Conservation (phyloP, 2,888 invertebrate species). For the Temnothorax ravouxi region DNA sequence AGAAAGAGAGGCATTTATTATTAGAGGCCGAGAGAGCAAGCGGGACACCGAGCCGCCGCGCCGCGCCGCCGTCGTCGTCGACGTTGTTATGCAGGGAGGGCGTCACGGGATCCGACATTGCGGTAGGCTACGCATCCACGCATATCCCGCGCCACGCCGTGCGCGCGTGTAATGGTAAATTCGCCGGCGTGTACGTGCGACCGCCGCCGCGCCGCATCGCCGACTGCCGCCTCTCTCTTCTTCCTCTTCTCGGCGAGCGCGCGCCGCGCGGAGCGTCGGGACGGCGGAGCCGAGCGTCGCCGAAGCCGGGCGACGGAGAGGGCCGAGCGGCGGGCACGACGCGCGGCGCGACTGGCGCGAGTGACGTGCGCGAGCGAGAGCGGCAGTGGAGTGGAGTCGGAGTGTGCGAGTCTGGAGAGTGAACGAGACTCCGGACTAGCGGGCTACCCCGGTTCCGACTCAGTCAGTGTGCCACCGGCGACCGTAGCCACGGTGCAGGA, state of each 20-base stretch:
- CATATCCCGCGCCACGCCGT: constrained; percentile 57
- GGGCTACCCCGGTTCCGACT: constrained; percentile 84
- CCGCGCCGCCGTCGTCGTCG: neutral
- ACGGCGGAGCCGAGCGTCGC: constrained; percentile 56
- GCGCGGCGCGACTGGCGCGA: constrained; percentile 59
- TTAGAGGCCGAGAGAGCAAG: constrained; percentile 42
- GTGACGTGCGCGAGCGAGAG: constrained; percentile 67
- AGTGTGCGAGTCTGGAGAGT: constrained; percentile 75
- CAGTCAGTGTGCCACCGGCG: constrained; percentile 87
- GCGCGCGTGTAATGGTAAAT: constrained; percentile 58
- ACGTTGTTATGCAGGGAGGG: constrained; percentile 40
- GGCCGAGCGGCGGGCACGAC: constrained; percentile 62
- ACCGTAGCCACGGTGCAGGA: constrained; percentile 77
- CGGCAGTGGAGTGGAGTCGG: constrained; percentile 65
- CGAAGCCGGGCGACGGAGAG: constrained; percentile 63
- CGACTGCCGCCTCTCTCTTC: constrained; percentile 37
- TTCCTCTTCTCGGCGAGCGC: neutral
- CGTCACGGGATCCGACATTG: constrained; percentile 74
- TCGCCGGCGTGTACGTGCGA: constrained; percentile 40
- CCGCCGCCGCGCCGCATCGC: constrained; percentile 29
- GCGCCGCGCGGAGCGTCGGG: neutral
- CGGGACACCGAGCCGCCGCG: constrained; percentile 25
- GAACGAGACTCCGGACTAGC: constrained; percentile 86
- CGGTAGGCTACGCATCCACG: constrained; percentile 80
- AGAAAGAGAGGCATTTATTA: constrained; percentile 40